Evolutionary conservation across 1,140 invertebrate genomes (phyloP), one percentile per base, ranked within the genome.

Genomic region (Diachasma alloeum): DNA sequence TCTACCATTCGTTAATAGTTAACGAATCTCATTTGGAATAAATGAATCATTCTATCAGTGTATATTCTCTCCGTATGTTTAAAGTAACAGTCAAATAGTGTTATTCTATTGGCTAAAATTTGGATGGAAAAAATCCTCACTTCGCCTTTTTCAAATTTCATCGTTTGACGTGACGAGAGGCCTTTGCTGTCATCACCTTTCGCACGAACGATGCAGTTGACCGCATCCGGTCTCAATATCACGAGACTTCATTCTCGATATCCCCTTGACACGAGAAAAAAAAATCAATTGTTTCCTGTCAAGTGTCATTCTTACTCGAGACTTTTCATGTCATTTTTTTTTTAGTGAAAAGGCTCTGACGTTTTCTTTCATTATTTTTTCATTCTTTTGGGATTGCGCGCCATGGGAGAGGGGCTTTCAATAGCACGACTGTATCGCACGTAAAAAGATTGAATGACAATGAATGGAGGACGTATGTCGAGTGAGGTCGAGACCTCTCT

Each of bases 361-460:
- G 26, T 68, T 68, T 68, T 68, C 36, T 39, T 15, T 31, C 53
- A 66, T 66, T 31, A 11, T 31, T 36, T 36, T n/a, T 37, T 39
- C 31, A 68, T 68, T 68, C 31, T 68, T 36, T 19, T 6, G 36
- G n/a, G n/a, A 37, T 13, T 19, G 66, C 15, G 36, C n/a, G 31
- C 19, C 22, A 22, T 8, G 59, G 59, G 24, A n/a, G 9, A 13
- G 59, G 59, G 22, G 5, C 4, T 68, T 66, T 68, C 26, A 68
- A 68, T 68, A 9, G 66, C 0, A 8, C 26, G 66, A 39, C 66
- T 37, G 36, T 68, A 53, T 69, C 37, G 66, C n/a, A 19, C 44
- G 66, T 68, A 68, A 31, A 22, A 69, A 68, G 63, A 75, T 69
- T 75, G 63, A 75, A 75, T 69, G 46, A 75, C 74, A 75, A 75